Percentiles rank a stretch among this genome's conserved stretches.
phyloP scores from a whole-genome alignment of 64 coral and sea anemone genomes.

The Pocillopora verrucosa region DNA sequence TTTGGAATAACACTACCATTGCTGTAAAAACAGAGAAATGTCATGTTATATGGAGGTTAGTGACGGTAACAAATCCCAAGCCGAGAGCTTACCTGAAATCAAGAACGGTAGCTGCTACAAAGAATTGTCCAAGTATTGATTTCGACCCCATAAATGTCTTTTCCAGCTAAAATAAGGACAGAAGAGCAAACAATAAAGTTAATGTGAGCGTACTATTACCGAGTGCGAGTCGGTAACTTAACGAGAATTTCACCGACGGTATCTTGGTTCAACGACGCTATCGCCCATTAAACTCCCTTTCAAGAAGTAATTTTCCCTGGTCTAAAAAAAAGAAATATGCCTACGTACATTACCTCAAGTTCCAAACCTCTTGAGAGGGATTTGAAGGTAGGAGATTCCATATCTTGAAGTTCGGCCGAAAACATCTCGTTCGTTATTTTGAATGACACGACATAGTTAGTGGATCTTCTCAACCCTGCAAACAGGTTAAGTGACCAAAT shows the following conservation, averaged over 20 bases:
- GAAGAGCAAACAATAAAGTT: neutral
- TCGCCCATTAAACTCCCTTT: too few relatives aligned
- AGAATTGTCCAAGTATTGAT: constrained; percentile 5
- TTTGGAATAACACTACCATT: neutral
- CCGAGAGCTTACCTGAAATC: constrained; percentile 14
- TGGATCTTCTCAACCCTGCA: neutral
- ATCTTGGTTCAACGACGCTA: too few relatives aligned
- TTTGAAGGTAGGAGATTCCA: neutral
- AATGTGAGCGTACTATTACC: too few relatives aligned
- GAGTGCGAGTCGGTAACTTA: too few relatives aligned
- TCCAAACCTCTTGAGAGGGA: neutral
- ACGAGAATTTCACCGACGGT: too few relatives aligned
- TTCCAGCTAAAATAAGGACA: constrained; percentile 17
- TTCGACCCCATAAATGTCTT: constrained; percentile 5
- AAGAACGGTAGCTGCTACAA: neutral
- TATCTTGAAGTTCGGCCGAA: neutral
- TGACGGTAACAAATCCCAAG: neutral
- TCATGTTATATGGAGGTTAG: too few relatives aligned
- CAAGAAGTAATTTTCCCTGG: too few relatives aligned
- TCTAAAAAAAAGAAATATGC: too few relatives aligned
- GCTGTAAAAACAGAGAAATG: neutral
- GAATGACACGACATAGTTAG: neutral
- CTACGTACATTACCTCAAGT: neutral
- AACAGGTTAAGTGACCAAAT: neutral
- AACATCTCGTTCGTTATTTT: neutral